Conservation (phyloP, 1,140 invertebrate species). For the Aphaenogaster floridana region DNA sequence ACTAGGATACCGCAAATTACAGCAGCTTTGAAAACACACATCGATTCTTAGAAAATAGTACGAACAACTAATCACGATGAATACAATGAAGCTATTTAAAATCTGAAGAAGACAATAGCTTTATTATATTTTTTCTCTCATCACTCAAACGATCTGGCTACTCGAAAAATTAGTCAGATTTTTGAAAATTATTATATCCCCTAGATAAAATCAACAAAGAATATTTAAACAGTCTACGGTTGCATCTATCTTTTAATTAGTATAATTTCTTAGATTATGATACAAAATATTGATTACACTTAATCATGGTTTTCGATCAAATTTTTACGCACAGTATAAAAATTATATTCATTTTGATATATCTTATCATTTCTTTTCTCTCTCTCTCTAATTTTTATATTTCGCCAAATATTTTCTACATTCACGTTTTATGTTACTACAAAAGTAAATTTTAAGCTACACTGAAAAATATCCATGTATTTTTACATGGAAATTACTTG, state of each 20-base stretch:
- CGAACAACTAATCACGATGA: conserved; percentile 68
- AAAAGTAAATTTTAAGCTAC: background rate
- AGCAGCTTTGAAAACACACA: background rate
- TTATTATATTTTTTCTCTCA: conserved; percentile 71
- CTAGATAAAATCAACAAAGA: conserved; percentile 34
- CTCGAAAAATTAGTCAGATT: conserved; percentile 83
- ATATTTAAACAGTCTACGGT: conserved; percentile 8
- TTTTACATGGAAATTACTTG: too few species aligned
- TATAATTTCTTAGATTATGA: background rate
- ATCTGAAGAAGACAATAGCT: conserved; percentile 77
- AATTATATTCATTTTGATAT: background rate
- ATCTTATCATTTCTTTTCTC: background rate
- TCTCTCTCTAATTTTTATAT: background rate
- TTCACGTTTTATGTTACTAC: background rate
- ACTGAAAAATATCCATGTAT: background rate
- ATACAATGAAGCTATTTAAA: conserved; percentile 71
- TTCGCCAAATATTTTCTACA: conserved; percentile 9
- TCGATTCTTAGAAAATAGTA: background rate
- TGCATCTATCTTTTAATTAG: background rate
- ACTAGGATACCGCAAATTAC: background rate
- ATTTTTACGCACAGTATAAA: background rate
- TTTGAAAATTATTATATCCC: conserved; percentile 63
- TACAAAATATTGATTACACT: background rate
- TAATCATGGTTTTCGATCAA: background rate
- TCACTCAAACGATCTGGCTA: conserved; percentile 76